phyloP scores from a whole-genome alignment of 2,888 invertebrate species.

The Plemyria rubiginata region DNA sequence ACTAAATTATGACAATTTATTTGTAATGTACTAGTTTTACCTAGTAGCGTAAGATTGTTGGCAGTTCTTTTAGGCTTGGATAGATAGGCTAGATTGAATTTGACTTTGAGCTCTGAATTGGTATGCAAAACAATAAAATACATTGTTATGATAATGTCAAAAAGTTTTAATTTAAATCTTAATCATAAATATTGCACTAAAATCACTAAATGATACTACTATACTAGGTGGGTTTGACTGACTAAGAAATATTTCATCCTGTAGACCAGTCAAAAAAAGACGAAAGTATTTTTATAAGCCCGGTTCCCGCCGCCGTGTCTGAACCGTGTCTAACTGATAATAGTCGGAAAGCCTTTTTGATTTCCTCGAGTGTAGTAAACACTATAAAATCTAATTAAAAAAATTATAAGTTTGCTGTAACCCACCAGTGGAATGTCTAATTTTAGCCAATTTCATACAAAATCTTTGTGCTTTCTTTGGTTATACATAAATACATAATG shows the following conservation, averaged over 20 bases:
- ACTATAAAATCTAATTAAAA: too few species aligned
- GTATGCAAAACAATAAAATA: constrained; percentile 10
- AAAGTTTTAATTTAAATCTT: constrained; percentile 32
- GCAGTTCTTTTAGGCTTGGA: too few species aligned
- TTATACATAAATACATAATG: constrained; percentile 17
- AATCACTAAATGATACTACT: constrained; percentile 47
- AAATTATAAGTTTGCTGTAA: too few species aligned
- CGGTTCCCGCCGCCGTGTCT: too few species aligned
- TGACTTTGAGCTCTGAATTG: background rate
- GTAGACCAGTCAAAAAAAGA: too few species aligned
- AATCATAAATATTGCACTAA: constrained; percentile 59
- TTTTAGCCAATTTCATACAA: constrained; percentile 39
- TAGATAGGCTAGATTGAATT: too few species aligned
- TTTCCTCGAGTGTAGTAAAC: too few species aligned
- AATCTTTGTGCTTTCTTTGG: constrained; percentile 55
- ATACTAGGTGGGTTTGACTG: background rate
- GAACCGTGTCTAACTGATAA: too few species aligned
- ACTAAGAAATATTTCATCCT: too few species aligned
- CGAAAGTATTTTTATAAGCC: too few species aligned
- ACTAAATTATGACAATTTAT: constrained; percentile 73
- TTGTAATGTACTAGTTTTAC: background rate
- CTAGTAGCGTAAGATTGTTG: too few species aligned
- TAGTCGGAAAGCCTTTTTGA: too few species aligned
- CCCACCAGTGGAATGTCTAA: constrained; percentile 31
- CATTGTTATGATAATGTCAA: constrained; percentile 15